A percentile compares a stretch with the other conserved stretches of the same genome.
Conservation (phyloP, 2,888 invertebrate genomes). For the Erebia palarica region DNA sequence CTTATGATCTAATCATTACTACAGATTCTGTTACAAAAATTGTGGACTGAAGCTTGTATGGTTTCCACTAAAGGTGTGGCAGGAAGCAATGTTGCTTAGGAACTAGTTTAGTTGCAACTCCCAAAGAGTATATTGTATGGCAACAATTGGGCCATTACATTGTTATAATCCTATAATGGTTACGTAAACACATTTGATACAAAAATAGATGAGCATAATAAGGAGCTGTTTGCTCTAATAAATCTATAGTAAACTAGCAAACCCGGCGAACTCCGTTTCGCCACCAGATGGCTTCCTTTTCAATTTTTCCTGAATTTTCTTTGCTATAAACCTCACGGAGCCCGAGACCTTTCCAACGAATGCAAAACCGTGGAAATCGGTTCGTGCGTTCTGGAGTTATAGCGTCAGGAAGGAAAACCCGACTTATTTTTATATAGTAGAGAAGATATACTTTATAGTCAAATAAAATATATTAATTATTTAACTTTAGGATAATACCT, state of each 20-base stretch:
- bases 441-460: conserved; percentile 13
- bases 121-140: conserved; percentile 52
- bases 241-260: conserved; percentile 18
- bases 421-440: too few species aligned
- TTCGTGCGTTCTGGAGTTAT: too few species aligned
- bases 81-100: conserved; percentile 59
- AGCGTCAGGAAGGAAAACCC: too few species aligned
- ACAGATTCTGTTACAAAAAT: conserved; percentile 28
- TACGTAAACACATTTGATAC: conserved; percentile 51
- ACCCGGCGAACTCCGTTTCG: too few species aligned
- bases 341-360: too few species aligned
- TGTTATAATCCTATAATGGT: conserved; percentile 50
- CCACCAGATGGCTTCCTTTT: too few species aligned
- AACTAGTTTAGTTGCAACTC: conserved; percentile 46
- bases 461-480: background rate
- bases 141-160: conserved; percentile 54
- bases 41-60: conserved; percentile 20
- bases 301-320: too few species aligned
- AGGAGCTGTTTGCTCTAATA: conserved; percentile 13
- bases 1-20: conserved; percentile 28
- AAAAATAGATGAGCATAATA: conserved; percentile 13
- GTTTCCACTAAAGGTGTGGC: conserved; percentile 49
- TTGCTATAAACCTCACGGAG: too few species aligned
- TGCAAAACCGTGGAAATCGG: too few species aligned
- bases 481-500: conserved; percentile 5